Evolutionary conservation across 1,140 invertebrate genomes (phyloP), one percentile per base, ranked within the genome.

Genomic region (Manduca sexta): DNA sequence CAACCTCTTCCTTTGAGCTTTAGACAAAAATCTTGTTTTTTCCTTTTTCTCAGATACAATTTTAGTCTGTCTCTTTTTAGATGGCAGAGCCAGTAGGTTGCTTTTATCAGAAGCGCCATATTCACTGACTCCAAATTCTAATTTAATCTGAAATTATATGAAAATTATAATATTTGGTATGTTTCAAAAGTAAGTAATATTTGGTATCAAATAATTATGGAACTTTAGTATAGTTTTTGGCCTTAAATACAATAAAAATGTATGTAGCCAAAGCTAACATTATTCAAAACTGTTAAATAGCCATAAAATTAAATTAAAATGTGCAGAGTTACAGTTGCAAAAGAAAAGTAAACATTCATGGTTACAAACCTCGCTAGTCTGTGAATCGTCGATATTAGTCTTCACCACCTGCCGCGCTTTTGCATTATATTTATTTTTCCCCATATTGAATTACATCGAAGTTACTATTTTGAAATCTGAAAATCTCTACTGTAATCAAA

Each of bases 1-100:
- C 21, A 98, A 83, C 58, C 89, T 85, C 80, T 97, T 98, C 44
- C 94, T 88, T 60, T 96, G 93, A 64, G 95, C 97, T 60, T 96
- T 97, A 0, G 93, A 94, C 3, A 98, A 81, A 33, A 95, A 89
- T 69, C 89, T 91, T 4, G 88, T 90, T 29, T 88, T 86, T 52
- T 78, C 83, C 33, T 72, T 80, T 56, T 86, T 88, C 48, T 87
- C 86, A 54, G 88, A 84, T 53, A 89, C 88, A 31, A 90, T 86
- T 80, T 91, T 93, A 7, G 93, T 95, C 63, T 92, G 90, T 39
- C 93, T 88, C 72, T 97, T 97, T 60, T 92, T 89, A 10, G 92
- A 93, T 1, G 95, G 95, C 33, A 98, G 73, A 21, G 93, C 93
- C 41, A 97, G 76, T 8, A 91, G 83, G 87, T 98, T 97, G 49